These are phyloP conservation scores for Dinomys branickii DNA, from an alignment of 2,113 vertebrate species.

Conservation along the genomic window DNA sequence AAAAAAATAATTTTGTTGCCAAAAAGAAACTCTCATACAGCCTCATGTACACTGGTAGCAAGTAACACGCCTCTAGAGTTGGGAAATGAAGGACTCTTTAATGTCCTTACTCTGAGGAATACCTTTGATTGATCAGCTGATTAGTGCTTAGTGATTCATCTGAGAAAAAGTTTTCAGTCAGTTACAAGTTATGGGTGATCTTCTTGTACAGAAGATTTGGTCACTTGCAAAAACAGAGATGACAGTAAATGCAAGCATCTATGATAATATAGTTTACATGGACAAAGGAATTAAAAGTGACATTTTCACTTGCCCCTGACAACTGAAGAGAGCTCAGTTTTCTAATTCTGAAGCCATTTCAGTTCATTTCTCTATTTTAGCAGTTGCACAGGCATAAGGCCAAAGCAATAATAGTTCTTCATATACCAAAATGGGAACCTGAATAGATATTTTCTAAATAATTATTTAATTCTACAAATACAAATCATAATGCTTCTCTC, in stretches of 20 bases:
- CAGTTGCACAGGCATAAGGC: constrained; percentile 83
- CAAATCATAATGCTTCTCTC: constrained; percentile 85
- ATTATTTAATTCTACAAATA: constrained; percentile 86
- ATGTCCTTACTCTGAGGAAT: constrained; percentile 82
- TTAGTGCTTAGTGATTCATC: constrained; percentile 73
- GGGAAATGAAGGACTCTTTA: constrained; percentile 76
- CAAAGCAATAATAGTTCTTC: constrained; percentile 74
- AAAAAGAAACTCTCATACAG: constrained; percentile 83
- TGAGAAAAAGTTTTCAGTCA: constrained; percentile 84
- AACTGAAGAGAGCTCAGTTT: constrained; percentile 80
- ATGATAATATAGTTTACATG: constrained; percentile 80
- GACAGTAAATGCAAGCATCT: constrained; percentile 84
- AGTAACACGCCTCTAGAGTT: constrained; percentile 76
- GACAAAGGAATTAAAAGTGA: constrained; percentile 76
- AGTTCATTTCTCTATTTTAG: constrained; percentile 85
- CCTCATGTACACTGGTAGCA: constrained; percentile 81
- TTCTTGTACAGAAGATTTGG: constrained; percentile 82
- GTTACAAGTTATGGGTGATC: constrained; percentile 82
- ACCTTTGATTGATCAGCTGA: constrained; percentile 83
- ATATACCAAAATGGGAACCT: constrained; percentile 75
- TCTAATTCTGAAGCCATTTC: constrained; percentile 79
- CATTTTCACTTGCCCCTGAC: constrained; percentile 76
- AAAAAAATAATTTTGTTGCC: constrained; percentile 82
- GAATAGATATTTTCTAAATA: constrained; percentile 85
- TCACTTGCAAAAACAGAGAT: constrained; percentile 81